These are phyloP conservation scores for Drosophila pegasa DNA, from an alignment of 2,888 invertebrate species.

Conservation along the genomic window DNA sequence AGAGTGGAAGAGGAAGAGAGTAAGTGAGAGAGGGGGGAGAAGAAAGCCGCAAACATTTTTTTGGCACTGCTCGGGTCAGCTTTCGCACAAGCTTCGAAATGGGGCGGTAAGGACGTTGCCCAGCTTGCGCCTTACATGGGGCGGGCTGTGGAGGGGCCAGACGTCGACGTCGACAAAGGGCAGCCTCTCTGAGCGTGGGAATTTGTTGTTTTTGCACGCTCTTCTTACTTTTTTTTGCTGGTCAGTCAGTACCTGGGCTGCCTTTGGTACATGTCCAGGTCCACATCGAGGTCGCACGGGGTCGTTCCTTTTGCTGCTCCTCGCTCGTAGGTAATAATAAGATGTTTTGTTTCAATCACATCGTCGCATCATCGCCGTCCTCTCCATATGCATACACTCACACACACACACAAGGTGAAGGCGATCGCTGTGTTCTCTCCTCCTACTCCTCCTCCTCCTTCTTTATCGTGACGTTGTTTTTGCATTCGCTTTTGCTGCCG, in stretches of 20 bases:
- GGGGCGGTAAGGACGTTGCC: conserved; percentile 71
- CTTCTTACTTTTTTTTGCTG: conserved; percentile 40
- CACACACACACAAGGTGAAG: conserved; percentile 45
- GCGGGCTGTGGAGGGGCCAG: neutral
- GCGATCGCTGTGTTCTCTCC: conserved; percentile 41
- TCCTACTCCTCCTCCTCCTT: too few species aligned
- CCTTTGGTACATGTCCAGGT: conserved; percentile 21
- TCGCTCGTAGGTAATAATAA: conserved; percentile 74
- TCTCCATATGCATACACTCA: conserved; percentile 5
- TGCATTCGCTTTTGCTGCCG: conserved; percentile 11
- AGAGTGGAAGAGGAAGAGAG: too few species aligned
- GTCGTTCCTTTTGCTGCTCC: conserved; percentile 64
- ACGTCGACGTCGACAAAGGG: conserved; percentile 65
- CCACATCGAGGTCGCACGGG: conserved; percentile 75
- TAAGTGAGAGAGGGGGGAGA: conserved; percentile 31
- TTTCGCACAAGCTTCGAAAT: conserved; percentile 50
- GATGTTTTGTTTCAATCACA: conserved; percentile 80
- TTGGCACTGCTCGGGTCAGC: conserved; percentile 43
- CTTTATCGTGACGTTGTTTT: conserved; percentile 23
- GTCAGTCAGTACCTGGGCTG: conserved; percentile 26
- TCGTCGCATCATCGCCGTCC: conserved; percentile 69
- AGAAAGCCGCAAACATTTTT: conserved; percentile 65
- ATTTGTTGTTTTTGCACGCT: conserved; percentile 73
- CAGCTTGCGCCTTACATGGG: conserved; percentile 73
- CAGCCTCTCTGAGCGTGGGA: conserved; percentile 70